These are phyloP conservation scores for Pachyramphus minor DNA, from an alignment of 2,113 vertebrate species.

Conservation along the genomic window DNA sequence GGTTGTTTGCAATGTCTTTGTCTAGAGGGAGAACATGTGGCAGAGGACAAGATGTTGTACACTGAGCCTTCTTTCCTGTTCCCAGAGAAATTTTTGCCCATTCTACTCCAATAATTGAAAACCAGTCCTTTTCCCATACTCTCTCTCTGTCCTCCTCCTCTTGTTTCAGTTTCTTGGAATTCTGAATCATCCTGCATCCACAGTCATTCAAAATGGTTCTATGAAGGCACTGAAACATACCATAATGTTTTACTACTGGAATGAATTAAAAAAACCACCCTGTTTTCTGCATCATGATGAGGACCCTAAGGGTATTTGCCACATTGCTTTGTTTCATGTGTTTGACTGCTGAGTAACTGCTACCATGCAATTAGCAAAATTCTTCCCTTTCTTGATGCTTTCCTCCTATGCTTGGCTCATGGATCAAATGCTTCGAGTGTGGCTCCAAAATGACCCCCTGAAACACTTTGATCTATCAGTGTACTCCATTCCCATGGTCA, in stretches of 20 bases:
- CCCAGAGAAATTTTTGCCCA: not conserved
- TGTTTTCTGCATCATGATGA: not conserved
- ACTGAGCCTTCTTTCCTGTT: not conserved
- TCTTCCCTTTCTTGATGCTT: not conserved
- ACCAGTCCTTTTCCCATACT: not conserved
- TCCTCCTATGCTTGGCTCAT: not conserved
- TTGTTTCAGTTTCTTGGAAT: not conserved
- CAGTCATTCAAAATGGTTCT: not conserved
- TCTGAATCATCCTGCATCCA: not conserved
- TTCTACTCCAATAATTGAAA: not conserved
- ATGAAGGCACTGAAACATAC: not conserved
- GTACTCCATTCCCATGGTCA: not conserved
- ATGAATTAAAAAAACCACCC: rapidly evolving
- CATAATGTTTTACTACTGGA: not conserved
- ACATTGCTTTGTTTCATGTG: not conserved
- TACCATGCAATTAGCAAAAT: not conserved
- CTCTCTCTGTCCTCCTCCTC: not conserved
- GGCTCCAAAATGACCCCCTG: not conserved
- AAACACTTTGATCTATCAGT: not conserved
- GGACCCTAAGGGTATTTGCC: not conserved
- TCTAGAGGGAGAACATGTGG: not conserved
- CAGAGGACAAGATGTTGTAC: not conserved
- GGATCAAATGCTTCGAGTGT: not conserved
- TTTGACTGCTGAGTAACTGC: not conserved
- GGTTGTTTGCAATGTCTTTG: rapidly evolving